Base-by-base conservation (phyloP, 1,140 invertebrate species). In the Cydia amplana region DNA sequence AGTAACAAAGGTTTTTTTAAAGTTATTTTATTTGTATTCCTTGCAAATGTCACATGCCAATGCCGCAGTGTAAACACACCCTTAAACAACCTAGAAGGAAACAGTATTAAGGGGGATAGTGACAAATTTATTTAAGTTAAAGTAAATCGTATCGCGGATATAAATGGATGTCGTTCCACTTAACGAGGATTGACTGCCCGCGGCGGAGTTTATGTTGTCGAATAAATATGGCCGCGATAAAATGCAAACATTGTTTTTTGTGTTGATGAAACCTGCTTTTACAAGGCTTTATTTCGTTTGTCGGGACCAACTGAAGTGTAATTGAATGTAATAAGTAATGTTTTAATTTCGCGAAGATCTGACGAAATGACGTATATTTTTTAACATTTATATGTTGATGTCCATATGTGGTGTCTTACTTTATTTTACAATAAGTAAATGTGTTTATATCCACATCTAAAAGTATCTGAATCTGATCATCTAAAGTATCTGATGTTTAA, bases 111-210 rank as follows among this genome's bases (percentile, higher is more conserved):
- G 32, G 65, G 14, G 28, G 65, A 70, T 70, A 70, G 65, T 70
- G 65, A 70, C 65, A 70, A 70, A 70, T 70, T 70, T 70, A 70
- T 70, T 36, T 70, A 70, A 70, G 65, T 70, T 70, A 70, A 70
- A 70, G 65, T 70, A 70, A 70, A 70, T 70, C 32, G 65, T 43
- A 9, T 23, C 23, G 12, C 9, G 32, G 65, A n/a, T 36, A 70
- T 40, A 70, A 70, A 70, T 70, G 65, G 65, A 18, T n/a, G 32
- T 20, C 65, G 65, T 70, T 40, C 16, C 2, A 9, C 18, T 70
- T 36, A 70, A 70, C 65, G 65, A 70, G 65, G 65, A 70, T 70
- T 70, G 65, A 70, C 65, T 32, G 65, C 18, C n/a, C 7, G 65
- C 28, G n/a, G 65, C 32, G 18, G n/a, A 18, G 32, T 70, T 70